These are phyloP conservation scores for Aspidoscelis tigris DNA, from an alignment of 2,113 vertebrate genomes.

Conservation along the genomic window DNA sequence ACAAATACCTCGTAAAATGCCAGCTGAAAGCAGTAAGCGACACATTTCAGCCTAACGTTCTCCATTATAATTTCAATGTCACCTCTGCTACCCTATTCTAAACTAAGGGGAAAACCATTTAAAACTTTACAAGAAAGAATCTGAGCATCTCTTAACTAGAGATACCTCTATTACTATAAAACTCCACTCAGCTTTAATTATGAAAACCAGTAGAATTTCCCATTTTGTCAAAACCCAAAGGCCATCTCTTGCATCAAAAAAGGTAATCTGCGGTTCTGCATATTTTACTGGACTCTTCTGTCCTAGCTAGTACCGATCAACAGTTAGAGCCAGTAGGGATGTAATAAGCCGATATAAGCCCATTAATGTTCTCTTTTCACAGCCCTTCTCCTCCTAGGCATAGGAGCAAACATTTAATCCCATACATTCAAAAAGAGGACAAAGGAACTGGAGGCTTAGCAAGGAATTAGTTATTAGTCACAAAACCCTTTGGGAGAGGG, in stretches of 20 bases:
- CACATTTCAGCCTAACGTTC: no score
- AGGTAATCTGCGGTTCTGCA: no score
- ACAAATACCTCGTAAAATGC: constrained; percentile 30
- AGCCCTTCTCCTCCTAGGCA: not conserved
- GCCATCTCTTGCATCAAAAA: no score
- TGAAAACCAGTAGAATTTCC: not conserved
- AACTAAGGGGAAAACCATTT: not conserved
- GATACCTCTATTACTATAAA: not conserved
- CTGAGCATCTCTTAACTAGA: not conserved
- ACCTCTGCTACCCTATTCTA: not conserved
- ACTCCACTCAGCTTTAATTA: not conserved
- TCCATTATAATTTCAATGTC: not conserved
- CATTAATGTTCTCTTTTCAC: not conserved
- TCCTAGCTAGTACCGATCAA: no score
- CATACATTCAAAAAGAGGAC: not conserved
- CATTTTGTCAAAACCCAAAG: no score
- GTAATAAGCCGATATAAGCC: no score
- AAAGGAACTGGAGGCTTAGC: not conserved
- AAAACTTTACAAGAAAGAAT: not conserved
- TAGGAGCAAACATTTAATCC: not conserved
- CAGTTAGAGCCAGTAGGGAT: no score
- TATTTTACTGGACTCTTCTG: no score
- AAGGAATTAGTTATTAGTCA: no score
- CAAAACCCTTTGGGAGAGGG: not conserved
- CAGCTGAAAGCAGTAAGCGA: not conserved